phyloP scores from a whole-genome alignment of 1,140 invertebrate genomes.

The Globodera rostochiensis region DNA sequence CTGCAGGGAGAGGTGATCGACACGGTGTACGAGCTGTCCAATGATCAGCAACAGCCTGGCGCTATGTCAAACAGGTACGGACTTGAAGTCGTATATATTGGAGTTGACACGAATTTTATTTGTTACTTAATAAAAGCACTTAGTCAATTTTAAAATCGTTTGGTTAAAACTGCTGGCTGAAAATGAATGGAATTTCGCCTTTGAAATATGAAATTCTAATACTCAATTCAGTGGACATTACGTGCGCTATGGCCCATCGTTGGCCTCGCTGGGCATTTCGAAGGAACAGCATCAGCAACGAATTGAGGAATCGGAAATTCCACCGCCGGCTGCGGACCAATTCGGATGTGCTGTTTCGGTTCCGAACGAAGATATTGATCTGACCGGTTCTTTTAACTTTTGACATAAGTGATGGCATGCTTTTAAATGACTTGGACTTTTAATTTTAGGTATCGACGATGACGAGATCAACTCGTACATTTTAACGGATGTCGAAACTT shows the following conservation, averaged over 20 bases:
- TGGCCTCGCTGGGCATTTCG: slow-evolving; percentile 46
- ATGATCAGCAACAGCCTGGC: slow-evolving; percentile 23
- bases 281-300: neutral
- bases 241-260: slow-evolving; percentile 45
- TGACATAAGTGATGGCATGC: neutral
- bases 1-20: slow-evolving; percentile 51
- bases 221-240: slow-evolving; percentile 16
- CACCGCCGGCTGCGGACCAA: neutral
- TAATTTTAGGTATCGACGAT: slow-evolving; percentile 54
- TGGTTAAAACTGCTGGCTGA: neutral
- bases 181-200: neutral
- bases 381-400: slow-evolving; percentile 43
- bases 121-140: neutral
- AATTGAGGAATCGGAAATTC: neutral
- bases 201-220: slow-evolving; percentile 4
- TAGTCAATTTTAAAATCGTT: neutral
- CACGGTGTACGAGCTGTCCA: slow-evolving; percentile 47
- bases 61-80: slow-evolving; percentile 8
- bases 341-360: neutral
- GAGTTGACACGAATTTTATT: neutral
- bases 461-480: slow-evolving; percentile 63
- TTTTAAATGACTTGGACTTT: neutral
- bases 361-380: slow-evolving; percentile 50
- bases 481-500: slow-evolving; percentile 51
- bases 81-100: neutral